Evolutionary conservation across 2,113 vertebrate genomes (phyloP), one percentile per base, ranked within the genome.

Genomic region (Nibea albiflora): DNA sequence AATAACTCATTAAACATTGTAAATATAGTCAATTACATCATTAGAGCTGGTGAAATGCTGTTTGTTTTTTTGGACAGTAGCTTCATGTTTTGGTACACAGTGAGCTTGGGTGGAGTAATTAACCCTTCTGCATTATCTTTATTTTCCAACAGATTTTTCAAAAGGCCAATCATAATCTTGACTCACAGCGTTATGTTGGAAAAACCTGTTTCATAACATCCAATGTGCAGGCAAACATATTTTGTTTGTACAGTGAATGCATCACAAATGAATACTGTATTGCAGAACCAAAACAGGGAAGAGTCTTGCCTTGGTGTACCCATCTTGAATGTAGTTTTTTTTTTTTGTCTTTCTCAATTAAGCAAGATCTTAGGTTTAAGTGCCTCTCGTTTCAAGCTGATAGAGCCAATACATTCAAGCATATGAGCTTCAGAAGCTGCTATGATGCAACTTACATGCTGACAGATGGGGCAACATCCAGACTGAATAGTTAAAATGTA

Each of bases 401-500:
- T 62, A 70, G 50, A 86, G 79, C 83, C 70, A 63, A 56, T 76
- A 78, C 77, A 81, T 84, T 86, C 79, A 82, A 86, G 89, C 88
- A 63, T 64, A 46, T 73, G 69, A 85, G 71, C 80, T 85, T 85
- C 31, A 85, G 80, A 89, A 88, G 88, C 81, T 88, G 69, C 42
- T 83, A 80, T 84, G 88, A 93, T 89, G 90, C 88, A 91, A 85
- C 91, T 78, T 72, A 85, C 90, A 90, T 87, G 90, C 91, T 86
- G 73, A 83, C 52, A 86, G 87, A 86, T 73, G 65, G 62, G 78
- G 78, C 20, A 57, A 83, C 87, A 88, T 91, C 88, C 87, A 86
- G 53, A 71, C 84, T 75, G 66, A 80, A 28, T 2, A 1, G 26
- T 39, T 39, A 10, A 56, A 22, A 54, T 17, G 19, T 35, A 35